Conservation (phyloP, 2,797 vertebrate genomes). For the Sebastes umbrosus region DNA sequence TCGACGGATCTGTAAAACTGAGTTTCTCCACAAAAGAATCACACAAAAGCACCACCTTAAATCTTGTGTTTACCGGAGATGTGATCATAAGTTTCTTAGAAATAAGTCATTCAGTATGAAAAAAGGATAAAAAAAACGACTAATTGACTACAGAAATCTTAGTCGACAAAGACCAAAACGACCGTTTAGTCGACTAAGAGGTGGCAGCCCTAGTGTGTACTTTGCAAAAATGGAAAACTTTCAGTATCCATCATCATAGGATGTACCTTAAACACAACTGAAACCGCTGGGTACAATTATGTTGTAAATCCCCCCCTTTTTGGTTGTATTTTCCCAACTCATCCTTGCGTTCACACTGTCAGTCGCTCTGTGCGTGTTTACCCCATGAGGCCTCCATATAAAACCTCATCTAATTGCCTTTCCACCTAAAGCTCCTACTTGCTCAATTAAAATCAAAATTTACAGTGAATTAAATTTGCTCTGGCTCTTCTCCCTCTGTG, state of each 20-base stretch:
- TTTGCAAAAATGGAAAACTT: too few relatives aligned
- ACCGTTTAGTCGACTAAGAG: too few relatives aligned
- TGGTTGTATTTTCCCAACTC: not conserved
- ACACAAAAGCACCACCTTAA: too few relatives aligned
- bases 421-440: constrained; percentile 23
- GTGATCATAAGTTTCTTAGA: too few relatives aligned
- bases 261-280: not conserved
- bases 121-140: too few relatives aligned
- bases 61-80: too few relatives aligned
- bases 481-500: not conserved
- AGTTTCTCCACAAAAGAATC: too few relatives aligned
- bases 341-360: not conserved
- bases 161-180: too few relatives aligned
- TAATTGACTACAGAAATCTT: too few relatives aligned
- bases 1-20: too few relatives aligned
- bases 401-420: constrained; percentile 18
- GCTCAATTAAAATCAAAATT: constrained; percentile 39
- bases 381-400: not conserved
- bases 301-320: not conserved
- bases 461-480: constrained; percentile 25
- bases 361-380: constrained; percentile 21
- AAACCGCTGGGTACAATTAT: not conserved
- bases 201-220: too few relatives aligned
- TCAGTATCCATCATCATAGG: not conserved
- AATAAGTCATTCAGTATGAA: too few relatives aligned